Percentiles rank a stretch among this genome's conserved stretches.
These are phyloP conservation scores for Nemotelus nigrinus DNA, from an alignment of 2,888 invertebrate species.

Conservation along the genomic window DNA sequence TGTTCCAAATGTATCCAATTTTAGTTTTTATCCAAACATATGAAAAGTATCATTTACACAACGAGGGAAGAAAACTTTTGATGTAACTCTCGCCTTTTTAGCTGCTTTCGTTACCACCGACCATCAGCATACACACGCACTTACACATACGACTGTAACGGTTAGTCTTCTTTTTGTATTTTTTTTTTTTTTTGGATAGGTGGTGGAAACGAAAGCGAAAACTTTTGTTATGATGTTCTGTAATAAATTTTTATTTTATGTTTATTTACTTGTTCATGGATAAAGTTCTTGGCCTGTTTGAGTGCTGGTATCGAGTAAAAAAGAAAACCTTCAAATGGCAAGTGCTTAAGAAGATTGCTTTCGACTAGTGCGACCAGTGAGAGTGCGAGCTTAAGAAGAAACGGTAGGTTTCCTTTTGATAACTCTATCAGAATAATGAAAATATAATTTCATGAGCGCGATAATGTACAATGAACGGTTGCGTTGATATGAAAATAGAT, in stretches of 20 bases:
- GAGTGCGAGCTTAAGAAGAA: not conserved
- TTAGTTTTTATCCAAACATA: slow-evolving; percentile 43
- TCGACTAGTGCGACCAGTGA: not conserved
- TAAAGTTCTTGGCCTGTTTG: slow-evolving; percentile 33
- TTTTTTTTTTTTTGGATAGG: not conserved
- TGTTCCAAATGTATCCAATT: slow-evolving; percentile 35
- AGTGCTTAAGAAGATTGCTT: slow-evolving; percentile 40
- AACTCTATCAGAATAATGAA: slow-evolving; percentile 22
- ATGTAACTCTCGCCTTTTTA: slow-evolving; percentile 22
- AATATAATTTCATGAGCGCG: slow-evolving; percentile 31
- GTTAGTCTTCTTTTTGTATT: not conserved
- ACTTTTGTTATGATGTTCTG: slow-evolving; percentile 40
- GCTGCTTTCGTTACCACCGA: slow-evolving; percentile 8
- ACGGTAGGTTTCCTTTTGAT: not conserved
- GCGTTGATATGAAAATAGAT: not conserved
- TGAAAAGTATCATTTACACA: slow-evolving; percentile 33
- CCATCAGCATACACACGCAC: not conserved
- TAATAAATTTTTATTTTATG: slow-evolving; percentile 45
- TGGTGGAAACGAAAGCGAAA: slow-evolving; percentile 30
- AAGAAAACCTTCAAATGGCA: slow-evolving; percentile 30
- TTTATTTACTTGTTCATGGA: slow-evolving; percentile 45
- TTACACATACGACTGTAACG: slow-evolving; percentile 30
- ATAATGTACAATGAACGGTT: slow-evolving; percentile 22
- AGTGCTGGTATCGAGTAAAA: slow-evolving; percentile 15
- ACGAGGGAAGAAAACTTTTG: slow-evolving; percentile 27